A percentile compares a stretch with the other conserved stretches of the same genome.
These are phyloP conservation scores for Euplexia lucipara DNA, from an alignment of 2,888 invertebrate genomes.

Conservation along the genomic window DNA sequence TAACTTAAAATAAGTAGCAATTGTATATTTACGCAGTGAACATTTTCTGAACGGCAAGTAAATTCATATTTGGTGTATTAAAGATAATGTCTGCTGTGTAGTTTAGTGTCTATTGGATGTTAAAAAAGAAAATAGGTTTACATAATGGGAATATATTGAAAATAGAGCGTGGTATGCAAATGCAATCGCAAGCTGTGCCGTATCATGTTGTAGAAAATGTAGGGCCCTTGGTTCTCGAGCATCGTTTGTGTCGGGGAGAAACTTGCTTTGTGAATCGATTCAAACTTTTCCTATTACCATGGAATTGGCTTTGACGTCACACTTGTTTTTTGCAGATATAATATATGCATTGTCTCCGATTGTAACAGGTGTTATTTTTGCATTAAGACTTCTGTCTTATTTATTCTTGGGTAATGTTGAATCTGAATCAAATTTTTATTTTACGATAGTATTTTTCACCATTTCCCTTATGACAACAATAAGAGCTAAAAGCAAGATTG, in stretches of 20 bases:
- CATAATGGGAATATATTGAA: slow-evolving; percentile 49
- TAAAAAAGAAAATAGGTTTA: slow-evolving; percentile 38
- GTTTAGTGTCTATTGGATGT: slow-evolving; percentile 35
- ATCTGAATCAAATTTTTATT: neutral
- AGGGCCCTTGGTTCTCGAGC: slow-evolving; percentile 53
- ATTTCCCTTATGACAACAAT: slow-evolving; percentile 11
- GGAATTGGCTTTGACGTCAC: slow-evolving; percentile 73
- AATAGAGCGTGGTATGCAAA: slow-evolving; percentile 50
- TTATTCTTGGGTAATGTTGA: slow-evolving; percentile 2
- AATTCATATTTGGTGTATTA: slow-evolving; percentile 33
- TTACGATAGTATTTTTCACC: neutral
- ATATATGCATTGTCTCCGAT: slow-evolving; percentile 24
- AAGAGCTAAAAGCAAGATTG: slow-evolving; percentile 3
- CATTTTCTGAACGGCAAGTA: slow-evolving; percentile 16
- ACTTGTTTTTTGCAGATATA: slow-evolving; percentile 70
- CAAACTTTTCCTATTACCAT: slow-evolving; percentile 82
- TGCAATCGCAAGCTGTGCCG: slow-evolving; percentile 48
- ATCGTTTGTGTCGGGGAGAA: slow-evolving; percentile 54
- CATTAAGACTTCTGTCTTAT: slow-evolving; percentile 1
- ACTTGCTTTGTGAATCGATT: slow-evolving; percentile 75
- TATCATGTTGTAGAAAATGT: slow-evolving; percentile 61
- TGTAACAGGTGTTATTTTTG: slow-evolving; percentile 21
- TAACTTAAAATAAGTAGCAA: slow-evolving; percentile 12
- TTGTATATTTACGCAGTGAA: slow-evolving; percentile 8
- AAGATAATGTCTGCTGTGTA: slow-evolving; percentile 11